Evolutionary conservation across 1,140 invertebrate species (phyloP).

Genomic region (Cydia splendana): DNA sequence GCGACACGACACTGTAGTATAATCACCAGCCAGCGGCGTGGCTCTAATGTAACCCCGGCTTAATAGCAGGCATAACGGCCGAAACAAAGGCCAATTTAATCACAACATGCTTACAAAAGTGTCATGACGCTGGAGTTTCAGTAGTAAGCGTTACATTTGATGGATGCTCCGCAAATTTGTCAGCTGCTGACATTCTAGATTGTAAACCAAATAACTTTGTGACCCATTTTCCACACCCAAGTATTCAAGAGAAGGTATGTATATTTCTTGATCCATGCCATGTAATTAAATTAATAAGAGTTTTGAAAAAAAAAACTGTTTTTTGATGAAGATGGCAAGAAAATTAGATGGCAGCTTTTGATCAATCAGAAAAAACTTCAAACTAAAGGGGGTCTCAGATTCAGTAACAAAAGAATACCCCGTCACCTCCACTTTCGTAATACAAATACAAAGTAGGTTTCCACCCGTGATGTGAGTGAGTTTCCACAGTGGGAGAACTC

Average conservation of each 20-base stretch:
- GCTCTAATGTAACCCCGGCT: no score
- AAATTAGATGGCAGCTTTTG: conserved; percentile 8
- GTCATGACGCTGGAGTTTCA: no score
- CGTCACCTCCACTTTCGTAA: conserved; percentile 1
- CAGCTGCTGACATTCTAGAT: conserved; percentile 1
- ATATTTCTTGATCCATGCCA: conserved; percentile 15
- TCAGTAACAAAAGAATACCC: background rate
- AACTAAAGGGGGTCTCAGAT: conserved; percentile 1
- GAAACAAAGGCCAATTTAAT: no score
- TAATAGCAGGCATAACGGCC: no score
- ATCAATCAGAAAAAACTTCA: conserved; percentile 11
- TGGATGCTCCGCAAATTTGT: background rate
- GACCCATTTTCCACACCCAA: conserved; percentile 28
- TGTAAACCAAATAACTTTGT: conserved; percentile 10
- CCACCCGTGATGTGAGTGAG: no score
- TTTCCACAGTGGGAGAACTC: no score
- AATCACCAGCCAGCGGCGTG: no score
- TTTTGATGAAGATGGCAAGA: conserved; percentile 10
- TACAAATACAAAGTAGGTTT: no score
- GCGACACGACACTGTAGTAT: no score
- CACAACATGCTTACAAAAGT: no score
- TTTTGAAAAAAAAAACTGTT: background rate
- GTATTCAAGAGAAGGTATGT: background rate
- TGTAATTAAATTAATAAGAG: conserved; percentile 12
- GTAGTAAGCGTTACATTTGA: no score